These are phyloP conservation scores for Globia sparganii DNA, from an alignment of 2,888 invertebrate genomes.

Conservation along the genomic window DNA sequence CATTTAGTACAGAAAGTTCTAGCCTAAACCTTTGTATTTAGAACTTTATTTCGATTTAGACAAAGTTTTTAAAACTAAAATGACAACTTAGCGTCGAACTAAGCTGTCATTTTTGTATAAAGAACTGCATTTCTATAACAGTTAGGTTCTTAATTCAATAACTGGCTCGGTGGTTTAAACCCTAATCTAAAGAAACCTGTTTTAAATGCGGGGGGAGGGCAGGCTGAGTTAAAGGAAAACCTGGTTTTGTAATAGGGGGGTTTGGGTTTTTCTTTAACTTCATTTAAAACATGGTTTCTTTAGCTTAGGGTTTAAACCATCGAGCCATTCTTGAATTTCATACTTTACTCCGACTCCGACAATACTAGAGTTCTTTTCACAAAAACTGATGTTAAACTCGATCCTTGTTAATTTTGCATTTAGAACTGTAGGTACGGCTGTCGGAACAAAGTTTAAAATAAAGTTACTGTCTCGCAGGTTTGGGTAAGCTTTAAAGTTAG, in stretches of 20 bases:
- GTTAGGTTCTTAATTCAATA: too few species aligned
- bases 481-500: not conserved
- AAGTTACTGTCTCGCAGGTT: not conserved
- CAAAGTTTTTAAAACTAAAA: too few species aligned
- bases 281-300: not conserved
- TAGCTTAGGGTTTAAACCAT: not conserved
- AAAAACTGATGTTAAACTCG: not conserved
- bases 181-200: too few species aligned
- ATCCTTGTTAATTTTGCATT: not conserved
- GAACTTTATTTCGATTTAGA: too few species aligned
- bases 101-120: too few species aligned
- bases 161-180: too few species aligned
- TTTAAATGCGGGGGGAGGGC: too few species aligned
- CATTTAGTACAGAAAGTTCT: not conserved
- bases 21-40: too few species aligned
- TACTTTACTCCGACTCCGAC: not conserved
- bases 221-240: too few species aligned
- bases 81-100: too few species aligned
- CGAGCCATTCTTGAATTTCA: not conserved
- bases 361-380: not conserved
- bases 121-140: too few species aligned
- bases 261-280: not conserved
- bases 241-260: too few species aligned
- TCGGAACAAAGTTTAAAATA: not conserved
- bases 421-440: not conserved